Evolutionary conservation across 35 echinoderm and acorn worm species (phyloP).

Genomic region (Patiria miniata): DNA sequence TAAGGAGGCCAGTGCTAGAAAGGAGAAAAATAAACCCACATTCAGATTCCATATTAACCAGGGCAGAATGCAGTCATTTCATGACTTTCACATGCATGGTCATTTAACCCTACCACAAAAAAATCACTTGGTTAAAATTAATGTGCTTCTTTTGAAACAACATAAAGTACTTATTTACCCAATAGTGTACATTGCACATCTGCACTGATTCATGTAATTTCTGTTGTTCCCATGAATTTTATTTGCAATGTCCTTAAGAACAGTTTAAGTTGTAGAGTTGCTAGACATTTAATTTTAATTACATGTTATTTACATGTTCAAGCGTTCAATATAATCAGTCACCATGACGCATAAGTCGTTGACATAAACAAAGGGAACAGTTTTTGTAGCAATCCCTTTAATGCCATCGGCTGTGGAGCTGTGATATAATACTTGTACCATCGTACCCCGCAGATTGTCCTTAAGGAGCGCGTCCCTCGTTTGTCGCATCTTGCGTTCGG

Average conservation of each 20-base stretch:
- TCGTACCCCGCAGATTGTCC: neutral
- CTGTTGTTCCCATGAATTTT: too few species aligned
- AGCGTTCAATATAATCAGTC: neutral
- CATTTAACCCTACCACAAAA: too few species aligned
- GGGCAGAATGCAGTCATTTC: neutral
- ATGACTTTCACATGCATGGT: neutral
- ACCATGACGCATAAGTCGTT: neutral
- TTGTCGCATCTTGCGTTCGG: neutral
- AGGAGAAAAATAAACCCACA: neutral
- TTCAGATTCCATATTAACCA: neutral
- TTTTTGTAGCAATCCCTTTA: neutral
- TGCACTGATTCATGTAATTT: too few species aligned
- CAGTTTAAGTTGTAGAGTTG: neutral
- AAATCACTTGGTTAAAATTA: too few species aligned
- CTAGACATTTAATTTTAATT: neutral
- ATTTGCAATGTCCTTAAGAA: too few species aligned
- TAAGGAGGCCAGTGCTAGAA: constrained; percentile 10
- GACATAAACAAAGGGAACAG: neutral
- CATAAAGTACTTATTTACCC: neutral
- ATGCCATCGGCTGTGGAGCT: neutral
- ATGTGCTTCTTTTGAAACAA: too few species aligned
- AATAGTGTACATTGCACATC: neutral
- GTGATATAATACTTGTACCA: neutral
- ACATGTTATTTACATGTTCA: neutral
- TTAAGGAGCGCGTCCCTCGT: neutral